Evolutionary conservation across 2,113 vertebrate species (phyloP), one percentile per base, ranked within the genome.

Genomic region (Pollimyrus isidori): DNA sequence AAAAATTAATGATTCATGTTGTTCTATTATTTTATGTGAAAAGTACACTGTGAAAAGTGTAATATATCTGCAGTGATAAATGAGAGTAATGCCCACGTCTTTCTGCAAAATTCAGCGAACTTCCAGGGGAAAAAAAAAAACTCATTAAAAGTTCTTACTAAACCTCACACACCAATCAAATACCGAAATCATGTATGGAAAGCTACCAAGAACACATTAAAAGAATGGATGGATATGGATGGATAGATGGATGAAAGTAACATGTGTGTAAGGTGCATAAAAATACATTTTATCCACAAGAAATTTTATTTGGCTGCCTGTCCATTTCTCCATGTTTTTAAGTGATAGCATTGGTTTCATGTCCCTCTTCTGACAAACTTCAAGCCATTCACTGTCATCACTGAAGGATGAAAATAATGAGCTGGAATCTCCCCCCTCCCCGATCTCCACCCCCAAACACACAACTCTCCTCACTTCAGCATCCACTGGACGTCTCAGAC

Each of bases 361-460:
- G 62, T 69, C 2, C 69, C 52, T 39, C 35, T 80, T 15, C 73
- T 39, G 76, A 93, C 42, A 93, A 94, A 93, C 91, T 91, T 90
- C 56, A 86, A 91, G 49, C 90, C 91, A 94, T 94, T 92, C 85
- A 91, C 73, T 92, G 91, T 93, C 93, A 90, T 92, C 92, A 93
- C 91, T 89, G 89, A 92, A 93, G 93, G 93, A 94, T 95, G 92
- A 95, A 96, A 97, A 96, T 95, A 96, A 96, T 82, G 92, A 95
- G 93, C 46, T 91, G 69, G 91, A 46, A 62, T 30, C 53, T n/a
- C 23, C 91, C 90, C 90, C 91, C 80, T 6, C n/a, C n/a, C n/a
- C n/a, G 56, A 42, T 89, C 53, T 86, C 89, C 73, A 5, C 10
- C 46, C 62, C 50, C 92, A 88, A 49, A 90, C 89, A 13, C 65